Conservation (phyloP, 2,888 invertebrate genomes). For the Argyresthia goedartella region DNA sequence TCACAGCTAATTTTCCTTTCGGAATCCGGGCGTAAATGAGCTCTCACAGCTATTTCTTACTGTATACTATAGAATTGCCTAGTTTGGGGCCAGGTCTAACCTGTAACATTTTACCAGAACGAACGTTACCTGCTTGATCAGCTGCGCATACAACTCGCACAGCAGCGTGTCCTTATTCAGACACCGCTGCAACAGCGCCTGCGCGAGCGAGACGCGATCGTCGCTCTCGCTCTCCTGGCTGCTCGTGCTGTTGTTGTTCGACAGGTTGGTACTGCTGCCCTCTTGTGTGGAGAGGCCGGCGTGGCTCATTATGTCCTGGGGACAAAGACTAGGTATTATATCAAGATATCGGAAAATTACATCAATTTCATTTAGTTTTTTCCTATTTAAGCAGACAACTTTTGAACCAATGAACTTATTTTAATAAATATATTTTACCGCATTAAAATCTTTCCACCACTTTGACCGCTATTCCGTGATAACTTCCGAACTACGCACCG, state of each 20-base stretch:
- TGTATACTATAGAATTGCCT: no score
- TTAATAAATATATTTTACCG: no score
- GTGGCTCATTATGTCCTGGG: constrained; percentile 83
- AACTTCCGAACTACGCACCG: no score
- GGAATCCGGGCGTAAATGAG: no score
- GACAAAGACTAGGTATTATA: not conserved
- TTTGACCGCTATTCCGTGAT: no score
- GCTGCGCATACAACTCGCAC: constrained; percentile 91
- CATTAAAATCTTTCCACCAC: no score
- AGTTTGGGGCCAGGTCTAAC: no score
- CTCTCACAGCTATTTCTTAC: no score
- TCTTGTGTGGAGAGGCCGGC: constrained; percentile 78
- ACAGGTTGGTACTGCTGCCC: constrained; percentile 50
- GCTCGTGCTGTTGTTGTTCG: constrained; percentile 51
- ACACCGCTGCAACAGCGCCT: constrained; percentile 87
- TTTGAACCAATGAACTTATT: no score
- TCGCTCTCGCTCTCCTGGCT: constrained; percentile 76
- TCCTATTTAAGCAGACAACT: no score
- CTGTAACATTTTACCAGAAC: not conserved
- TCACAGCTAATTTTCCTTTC: no score
- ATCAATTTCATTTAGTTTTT: no score
- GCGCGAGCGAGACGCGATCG: constrained; percentile 69
- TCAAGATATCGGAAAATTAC: constrained; percentile 22
- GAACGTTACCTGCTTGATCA: constrained; percentile 80
- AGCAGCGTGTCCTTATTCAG: constrained; percentile 90